phyloP scores from a whole-genome alignment of 2,113 vertebrate species.

The Mirza zaza region DNA sequence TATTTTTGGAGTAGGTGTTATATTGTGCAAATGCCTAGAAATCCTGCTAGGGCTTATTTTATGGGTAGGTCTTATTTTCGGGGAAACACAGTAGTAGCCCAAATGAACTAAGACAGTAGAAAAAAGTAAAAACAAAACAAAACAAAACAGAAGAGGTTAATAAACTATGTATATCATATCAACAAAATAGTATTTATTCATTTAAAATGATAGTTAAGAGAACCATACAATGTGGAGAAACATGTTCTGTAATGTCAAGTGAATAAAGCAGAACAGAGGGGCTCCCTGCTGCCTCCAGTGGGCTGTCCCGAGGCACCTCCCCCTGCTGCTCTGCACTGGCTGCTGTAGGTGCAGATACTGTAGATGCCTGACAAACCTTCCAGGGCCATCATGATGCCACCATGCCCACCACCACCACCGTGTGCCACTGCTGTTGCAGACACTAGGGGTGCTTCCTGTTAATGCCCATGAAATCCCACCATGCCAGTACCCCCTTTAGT shows the following conservation, averaged over 20 bases:
- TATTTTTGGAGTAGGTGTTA: too few relatives aligned
- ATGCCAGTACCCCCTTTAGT: neutral
- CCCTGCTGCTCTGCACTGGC: neutral
- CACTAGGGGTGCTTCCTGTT: neutral
- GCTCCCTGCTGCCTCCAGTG: neutral
- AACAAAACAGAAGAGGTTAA: neutral
- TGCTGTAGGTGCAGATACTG: neutral
- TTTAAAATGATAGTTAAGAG: neutral
- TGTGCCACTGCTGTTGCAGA: neutral
- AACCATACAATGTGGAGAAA: neutral
- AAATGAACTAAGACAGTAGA: neutral
- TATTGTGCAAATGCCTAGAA: too few relatives aligned
- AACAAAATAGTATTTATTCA: neutral
- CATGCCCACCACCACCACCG: rapidly evolving
- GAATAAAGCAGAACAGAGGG: neutral
- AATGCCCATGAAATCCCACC: neutral
- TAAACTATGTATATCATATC: neutral
- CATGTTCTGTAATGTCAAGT: neutral
- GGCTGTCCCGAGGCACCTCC: too few relatives aligned
- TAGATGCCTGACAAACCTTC: neutral
- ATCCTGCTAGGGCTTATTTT: too few relatives aligned
- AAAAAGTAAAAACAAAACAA: neutral
- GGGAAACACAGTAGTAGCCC: too few relatives aligned
- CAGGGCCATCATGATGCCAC: rapidly evolving
- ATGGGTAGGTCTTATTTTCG: too few relatives aligned